These are phyloP conservation scores for Petrocephalus sullivani DNA, from an alignment of 2,797 vertebrate genomes.

Conservation along the genomic window DNA sequence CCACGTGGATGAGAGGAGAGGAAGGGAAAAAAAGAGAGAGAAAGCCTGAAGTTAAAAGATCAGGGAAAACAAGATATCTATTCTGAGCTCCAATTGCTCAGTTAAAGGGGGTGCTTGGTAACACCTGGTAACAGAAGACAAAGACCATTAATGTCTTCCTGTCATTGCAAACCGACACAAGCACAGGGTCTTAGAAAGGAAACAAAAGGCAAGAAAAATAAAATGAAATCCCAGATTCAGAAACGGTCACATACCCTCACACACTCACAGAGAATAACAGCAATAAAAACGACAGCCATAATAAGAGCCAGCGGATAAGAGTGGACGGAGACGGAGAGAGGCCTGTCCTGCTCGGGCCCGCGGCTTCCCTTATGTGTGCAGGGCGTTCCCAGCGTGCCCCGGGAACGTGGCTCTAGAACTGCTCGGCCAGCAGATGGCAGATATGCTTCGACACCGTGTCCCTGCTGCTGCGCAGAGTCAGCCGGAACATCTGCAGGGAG, in stretches of 20 bases:
- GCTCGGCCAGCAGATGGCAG: constrained; percentile 81
- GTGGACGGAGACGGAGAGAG: background rate
- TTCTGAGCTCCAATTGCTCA: background rate
- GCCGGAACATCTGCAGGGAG: constrained; percentile 75
- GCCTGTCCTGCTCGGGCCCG: background rate
- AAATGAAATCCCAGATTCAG: constrained; percentile 24
- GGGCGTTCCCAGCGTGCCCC: constrained; percentile 36
- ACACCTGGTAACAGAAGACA: background rate
- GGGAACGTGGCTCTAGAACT: constrained; percentile 68
- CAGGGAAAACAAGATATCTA: background rate
- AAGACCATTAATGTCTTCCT: background rate
- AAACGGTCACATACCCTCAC: constrained; percentile 17
- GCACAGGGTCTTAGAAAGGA: background rate
- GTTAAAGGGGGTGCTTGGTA: background rate
- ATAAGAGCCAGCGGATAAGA: background rate
- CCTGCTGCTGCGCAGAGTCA: constrained; percentile 89
- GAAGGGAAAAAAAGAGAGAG: background rate
- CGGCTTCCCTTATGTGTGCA: constrained; percentile 17
- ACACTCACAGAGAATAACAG: constrained; percentile 48
- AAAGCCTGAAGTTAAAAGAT: background rate
- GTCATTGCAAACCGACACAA: background rate
- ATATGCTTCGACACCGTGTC: constrained; percentile 79
- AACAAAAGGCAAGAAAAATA: constrained; percentile 1
- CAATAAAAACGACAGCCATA: constrained; percentile 48
- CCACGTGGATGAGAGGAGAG: background rate